Evolutionary conservation across 2,888 invertebrate genomes (phyloP).

Genomic region (Nomada fucata): DNA sequence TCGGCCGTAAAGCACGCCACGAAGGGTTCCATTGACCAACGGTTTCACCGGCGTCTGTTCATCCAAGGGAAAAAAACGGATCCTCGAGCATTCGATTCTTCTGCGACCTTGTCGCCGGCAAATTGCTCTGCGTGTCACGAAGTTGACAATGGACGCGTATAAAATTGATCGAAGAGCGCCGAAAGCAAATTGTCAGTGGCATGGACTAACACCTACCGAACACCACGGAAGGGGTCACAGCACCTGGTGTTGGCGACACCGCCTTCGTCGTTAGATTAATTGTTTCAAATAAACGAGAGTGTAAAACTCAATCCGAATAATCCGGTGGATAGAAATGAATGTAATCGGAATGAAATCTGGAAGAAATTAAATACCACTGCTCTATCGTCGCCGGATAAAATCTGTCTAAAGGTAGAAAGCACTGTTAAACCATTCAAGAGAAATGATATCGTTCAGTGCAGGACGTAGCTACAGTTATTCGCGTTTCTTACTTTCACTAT

Average conservation of each 20-base stretch:
- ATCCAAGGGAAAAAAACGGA: neutral
- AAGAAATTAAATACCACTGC: too few species aligned
- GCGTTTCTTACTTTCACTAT: too few species aligned
- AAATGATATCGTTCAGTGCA: too few species aligned
- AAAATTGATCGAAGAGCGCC: neutral
- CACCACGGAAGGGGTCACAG: neutral
- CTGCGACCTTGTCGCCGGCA: conserved; percentile 5
- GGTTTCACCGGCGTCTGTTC: conserved; percentile 31
- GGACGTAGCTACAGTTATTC: too few species aligned
- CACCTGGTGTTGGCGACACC: neutral
- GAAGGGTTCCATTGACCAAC: conserved; percentile 30
- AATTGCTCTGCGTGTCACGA: conserved; percentile 11
- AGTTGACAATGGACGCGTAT: conserved; percentile 11
- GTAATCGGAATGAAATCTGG: too few species aligned
- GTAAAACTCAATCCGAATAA: too few species aligned
- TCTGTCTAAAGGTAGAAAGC: too few species aligned
- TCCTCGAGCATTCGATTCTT: conserved; percentile 20
- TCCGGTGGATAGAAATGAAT: too few species aligned
- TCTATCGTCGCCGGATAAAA: too few species aligned
- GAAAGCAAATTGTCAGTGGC: neutral
- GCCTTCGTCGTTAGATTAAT: neutral
- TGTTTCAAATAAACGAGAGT: too few species aligned
- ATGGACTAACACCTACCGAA: neutral
- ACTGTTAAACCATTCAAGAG: too few species aligned
- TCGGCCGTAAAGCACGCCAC: conserved; percentile 31